These are phyloP conservation scores for Psilopogon haemacephalus DNA, from an alignment of 2,113 vertebrate species.

Conservation along the genomic window DNA sequence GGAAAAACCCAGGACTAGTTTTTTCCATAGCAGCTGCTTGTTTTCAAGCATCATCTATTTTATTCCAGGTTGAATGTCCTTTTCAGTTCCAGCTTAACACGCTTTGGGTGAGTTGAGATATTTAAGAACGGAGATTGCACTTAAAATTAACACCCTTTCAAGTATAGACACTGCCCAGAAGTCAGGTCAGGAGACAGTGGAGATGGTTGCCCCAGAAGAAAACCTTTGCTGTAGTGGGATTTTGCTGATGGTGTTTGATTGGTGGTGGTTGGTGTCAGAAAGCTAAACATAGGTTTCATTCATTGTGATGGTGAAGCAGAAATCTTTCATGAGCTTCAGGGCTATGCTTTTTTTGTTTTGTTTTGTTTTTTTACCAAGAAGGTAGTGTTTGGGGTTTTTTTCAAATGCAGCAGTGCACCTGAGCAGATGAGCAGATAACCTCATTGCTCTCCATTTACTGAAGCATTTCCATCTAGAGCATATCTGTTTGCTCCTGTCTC, in stretches of 20 bases:
- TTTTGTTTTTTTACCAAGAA: background rate
- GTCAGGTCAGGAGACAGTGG: background rate
- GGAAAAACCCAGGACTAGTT: background rate
- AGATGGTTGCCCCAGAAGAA: background rate
- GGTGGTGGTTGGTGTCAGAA: background rate
- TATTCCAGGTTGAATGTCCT: background rate
- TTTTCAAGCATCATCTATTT: background rate
- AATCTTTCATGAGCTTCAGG: background rate
- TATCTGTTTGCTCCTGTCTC: background rate
- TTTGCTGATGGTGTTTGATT: background rate
- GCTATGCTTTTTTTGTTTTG: background rate
- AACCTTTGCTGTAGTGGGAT: background rate
- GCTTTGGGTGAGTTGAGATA: background rate
- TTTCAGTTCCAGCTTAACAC: background rate
- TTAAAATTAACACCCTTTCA: background rate
- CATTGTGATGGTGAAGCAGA: background rate
- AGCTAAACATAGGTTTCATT: background rate
- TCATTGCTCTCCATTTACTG: background rate
- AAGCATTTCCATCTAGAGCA: fast-evolving
- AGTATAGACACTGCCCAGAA: background rate
- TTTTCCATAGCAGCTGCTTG: background rate
- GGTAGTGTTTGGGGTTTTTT: background rate
- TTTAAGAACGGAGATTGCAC: background rate
- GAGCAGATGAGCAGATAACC: background rate
- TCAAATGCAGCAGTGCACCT: no score